Base-by-base conservation (phyloP, 2,113 vertebrate genomes). In the Pterophyllum scalare region DNA sequence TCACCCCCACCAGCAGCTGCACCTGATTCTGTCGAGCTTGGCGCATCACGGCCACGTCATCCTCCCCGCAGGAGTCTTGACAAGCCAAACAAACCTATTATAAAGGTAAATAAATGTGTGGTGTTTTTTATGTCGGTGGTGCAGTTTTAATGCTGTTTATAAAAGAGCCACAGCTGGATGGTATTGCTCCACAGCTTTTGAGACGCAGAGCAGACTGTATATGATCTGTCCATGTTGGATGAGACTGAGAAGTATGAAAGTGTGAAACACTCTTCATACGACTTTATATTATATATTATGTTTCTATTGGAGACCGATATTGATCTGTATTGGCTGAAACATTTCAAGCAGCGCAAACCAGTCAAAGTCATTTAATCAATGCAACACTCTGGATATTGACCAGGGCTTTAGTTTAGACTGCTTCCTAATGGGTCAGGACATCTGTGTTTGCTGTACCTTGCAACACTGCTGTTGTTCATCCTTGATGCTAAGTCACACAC, bases 361-460 rank as follows among this genome's bases (percentile, higher is more conserved):
- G 83, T 61, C 56, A 49, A 46, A 58, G 80, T 13, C 20, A 9
- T 60, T 61, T 54, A 64, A 77, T 93, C 87, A 15, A 89, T 92
- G 20, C 65, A 40, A 40, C 86, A 76, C 35, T 77, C 28, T 10
- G 38, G 77, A 74, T 89, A 94, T 91, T 87, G 89, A 92, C 78
- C 40, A 5, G 60, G 72, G 82, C 87, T 91, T 92, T 91, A 88
- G 79, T 77, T 87, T 12, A 67, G 54, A 81, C 59, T 38, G 33
- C 67, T 81, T 79, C 75, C 83, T 93, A 89, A 91, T 89, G 77
- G 80, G 70, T 64, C 59, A 20, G 70, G 64, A 84, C 79, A 80
- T 80, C 80, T 79, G 88, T 83, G 91, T 87, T 89, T 75, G 88
- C 85, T 84, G 80, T 80, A 78, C 75, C 76, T 70, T 78, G 77